A percentile compares a stretch with the other conserved stretches of the same genome.
Conservation (phyloP, 1,140 invertebrate genomes). For the Paracyclopina nana region DNA sequence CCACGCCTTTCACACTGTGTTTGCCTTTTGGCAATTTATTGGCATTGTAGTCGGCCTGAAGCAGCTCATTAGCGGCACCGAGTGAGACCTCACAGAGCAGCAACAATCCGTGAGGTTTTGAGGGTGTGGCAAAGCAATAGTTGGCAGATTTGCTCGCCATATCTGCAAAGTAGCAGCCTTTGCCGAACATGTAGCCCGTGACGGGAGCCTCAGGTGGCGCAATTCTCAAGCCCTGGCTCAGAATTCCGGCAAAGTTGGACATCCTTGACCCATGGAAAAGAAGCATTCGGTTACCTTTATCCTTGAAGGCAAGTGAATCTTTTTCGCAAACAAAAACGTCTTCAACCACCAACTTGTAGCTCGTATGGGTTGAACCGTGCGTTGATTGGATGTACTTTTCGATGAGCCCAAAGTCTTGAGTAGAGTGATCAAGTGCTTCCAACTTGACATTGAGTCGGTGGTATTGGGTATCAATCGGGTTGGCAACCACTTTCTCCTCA, state of each 20-base stretch:
- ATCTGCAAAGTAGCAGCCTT: slow-evolving; percentile 39
- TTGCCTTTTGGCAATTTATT: slow-evolving; percentile 24
- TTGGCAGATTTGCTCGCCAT: slow-evolving; percentile 41
- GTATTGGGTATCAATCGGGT: slow-evolving; percentile 35
- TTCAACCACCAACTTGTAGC: slow-evolving; percentile 27
- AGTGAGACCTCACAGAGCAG: slow-evolving; percentile 34
- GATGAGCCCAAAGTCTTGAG: slow-evolving; percentile 22
- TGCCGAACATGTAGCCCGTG: slow-evolving; percentile 35
- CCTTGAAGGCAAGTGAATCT: slow-evolving; percentile 22
- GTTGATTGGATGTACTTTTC: slow-evolving; percentile 26
- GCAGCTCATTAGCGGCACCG: slow-evolving; percentile 21
- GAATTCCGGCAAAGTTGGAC: slow-evolving; percentile 37
- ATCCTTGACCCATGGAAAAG: slow-evolving; percentile 39
- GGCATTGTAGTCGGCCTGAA: slow-evolving; percentile 23
- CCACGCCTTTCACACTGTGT: slow-evolving; percentile 27
- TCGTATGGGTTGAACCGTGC: slow-evolving; percentile 29
- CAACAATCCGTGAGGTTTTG: slow-evolving; percentile 30
- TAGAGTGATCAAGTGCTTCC: slow-evolving; percentile 23
- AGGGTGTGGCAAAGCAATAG: slow-evolving; percentile 32
- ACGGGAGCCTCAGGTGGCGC: slow-evolving; percentile 33
- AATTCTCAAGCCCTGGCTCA: slow-evolving; percentile 37
- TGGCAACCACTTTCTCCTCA: slow-evolving; percentile 22
- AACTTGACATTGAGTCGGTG: slow-evolving; percentile 27
- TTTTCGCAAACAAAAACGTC: slow-evolving; percentile 24
- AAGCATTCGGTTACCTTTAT: slow-evolving; percentile 25